These are phyloP conservation scores for Hemicordylus capensis DNA, from an alignment of 2,113 vertebrate species.

Conservation along the genomic window DNA sequence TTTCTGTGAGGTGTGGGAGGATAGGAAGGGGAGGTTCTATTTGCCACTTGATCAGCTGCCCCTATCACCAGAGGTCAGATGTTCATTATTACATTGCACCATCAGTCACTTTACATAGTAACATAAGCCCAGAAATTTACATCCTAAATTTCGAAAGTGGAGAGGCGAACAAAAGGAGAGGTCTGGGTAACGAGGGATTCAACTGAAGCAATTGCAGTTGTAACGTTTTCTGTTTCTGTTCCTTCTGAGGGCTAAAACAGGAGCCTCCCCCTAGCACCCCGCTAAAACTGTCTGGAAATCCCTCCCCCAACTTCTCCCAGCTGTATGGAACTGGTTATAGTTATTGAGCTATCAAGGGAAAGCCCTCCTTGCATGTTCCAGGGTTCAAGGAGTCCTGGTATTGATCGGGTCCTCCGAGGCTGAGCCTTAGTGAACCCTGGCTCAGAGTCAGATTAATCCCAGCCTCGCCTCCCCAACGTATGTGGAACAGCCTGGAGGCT, in stretches of 20 bases:
- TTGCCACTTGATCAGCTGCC: neutral
- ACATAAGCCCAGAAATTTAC: neutral
- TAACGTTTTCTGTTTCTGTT: neutral
- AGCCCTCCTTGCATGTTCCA: neutral
- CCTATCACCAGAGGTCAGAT: neutral
- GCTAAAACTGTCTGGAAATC: neutral
- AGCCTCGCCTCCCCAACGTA: neutral
- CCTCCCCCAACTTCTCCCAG: neutral
- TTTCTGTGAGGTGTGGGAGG: neutral
- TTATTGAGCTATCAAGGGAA: neutral
- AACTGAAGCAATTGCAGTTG: neutral
- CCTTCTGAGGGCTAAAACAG: neutral
- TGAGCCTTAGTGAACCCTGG: neutral
- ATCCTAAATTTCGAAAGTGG: neutral
- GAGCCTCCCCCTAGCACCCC: too few relatives aligned
- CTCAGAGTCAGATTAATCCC: neutral
- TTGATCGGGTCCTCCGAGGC: neutral
- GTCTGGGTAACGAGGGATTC: neutral
- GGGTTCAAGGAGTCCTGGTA: neutral
- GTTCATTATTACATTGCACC: neutral
- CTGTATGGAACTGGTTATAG: neutral
- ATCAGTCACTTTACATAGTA: too few relatives aligned
- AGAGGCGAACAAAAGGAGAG: neutral
- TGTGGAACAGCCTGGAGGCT: constrained; percentile 8
- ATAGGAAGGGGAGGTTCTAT: neutral